Evolutionary conservation across 2,797 vertebrate species (phyloP).

Genomic region (Epinephelus malabaricus): DNA sequence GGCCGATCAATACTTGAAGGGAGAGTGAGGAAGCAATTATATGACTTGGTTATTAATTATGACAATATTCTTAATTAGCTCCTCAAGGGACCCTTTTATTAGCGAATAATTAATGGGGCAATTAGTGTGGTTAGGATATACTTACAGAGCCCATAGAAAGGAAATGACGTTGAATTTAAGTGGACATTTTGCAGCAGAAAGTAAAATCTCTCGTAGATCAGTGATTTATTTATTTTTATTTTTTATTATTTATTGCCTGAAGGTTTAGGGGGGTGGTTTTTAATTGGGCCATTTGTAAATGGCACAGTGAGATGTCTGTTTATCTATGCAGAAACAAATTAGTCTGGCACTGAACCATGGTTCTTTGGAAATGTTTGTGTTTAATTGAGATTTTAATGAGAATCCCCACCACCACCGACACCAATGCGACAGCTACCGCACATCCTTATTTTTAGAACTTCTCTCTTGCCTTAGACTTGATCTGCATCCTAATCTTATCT

Average conservation of each 20-base stretch:
- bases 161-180: constrained; percentile 36
- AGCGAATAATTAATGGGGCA: constrained; percentile 60
- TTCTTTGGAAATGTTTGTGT: constrained; percentile 73
- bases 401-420: constrained; percentile 46
- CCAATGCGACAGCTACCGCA: constrained; percentile 33
- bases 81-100: constrained; percentile 55
- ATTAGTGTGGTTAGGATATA: constrained; percentile 43
- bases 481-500: constrained; percentile 46
- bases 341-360: constrained; percentile 67
- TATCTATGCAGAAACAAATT: constrained; percentile 77
- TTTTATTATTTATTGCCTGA: constrained; percentile 18
- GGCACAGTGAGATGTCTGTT: constrained; percentile 71
- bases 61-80: constrained; percentile 61
- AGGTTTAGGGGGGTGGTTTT: constrained; percentile 7
- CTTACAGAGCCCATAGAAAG: constrained; percentile 41
- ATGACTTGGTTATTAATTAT: constrained; percentile 60
- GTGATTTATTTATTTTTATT: constrained; percentile 14
- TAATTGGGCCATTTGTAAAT: constrained; percentile 76
- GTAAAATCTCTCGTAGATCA: background rate
- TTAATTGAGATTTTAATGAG: constrained; percentile 81
- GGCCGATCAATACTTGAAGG: constrained; percentile 26
- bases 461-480: constrained; percentile 17
- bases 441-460: constrained; percentile 30
- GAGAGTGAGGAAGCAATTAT: constrained; percentile 39
- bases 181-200: constrained; percentile 37